A percentile compares a stretch with the other conserved stretches of the same genome.
Evolutionary conservation across 1,140 invertebrate species (phyloP).

Genomic region (Eupristina koningsbergeri): DNA sequence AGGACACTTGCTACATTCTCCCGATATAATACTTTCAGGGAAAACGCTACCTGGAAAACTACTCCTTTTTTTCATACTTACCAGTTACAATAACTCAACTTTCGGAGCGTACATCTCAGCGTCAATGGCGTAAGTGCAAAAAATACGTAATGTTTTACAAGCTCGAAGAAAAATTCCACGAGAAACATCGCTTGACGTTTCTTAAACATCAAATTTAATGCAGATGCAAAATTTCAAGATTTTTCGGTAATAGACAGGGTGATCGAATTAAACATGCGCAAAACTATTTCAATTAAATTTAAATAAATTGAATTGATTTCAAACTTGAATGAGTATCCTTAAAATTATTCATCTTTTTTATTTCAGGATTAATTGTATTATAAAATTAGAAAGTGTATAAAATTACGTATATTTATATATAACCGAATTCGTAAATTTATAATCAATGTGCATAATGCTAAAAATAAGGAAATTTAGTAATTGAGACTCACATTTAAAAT

Average conservation of each 20-base stretch:
- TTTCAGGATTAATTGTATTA: not conserved
- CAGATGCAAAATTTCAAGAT: not conserved
- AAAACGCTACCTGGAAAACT: constrained; percentile 3
- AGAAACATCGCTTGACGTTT: not conserved
- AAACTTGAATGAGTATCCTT: too few relatives aligned
- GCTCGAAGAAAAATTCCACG: not conserved
- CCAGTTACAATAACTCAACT: not conserved
- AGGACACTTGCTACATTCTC: not conserved
- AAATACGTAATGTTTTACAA: not conserved
- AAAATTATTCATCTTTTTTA: too few relatives aligned
- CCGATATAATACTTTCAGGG: not conserved
- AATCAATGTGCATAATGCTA: too few relatives aligned
- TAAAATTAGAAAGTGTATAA: not conserved
- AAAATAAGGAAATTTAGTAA: too few relatives aligned
- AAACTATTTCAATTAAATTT: too few relatives aligned
- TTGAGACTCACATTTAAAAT: too few relatives aligned
- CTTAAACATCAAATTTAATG: not conserved
- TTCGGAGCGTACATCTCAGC: not conserved
- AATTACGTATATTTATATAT: not conserved
- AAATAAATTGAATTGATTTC: too few relatives aligned
- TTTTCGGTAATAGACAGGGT: not conserved
- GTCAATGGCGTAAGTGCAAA: not conserved
- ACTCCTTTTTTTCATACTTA: not conserved
- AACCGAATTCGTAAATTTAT: too few relatives aligned
- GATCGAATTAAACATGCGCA: not conserved